Percentiles rank a stretch among this genome's conserved stretches.
Evolutionary conservation across 2,797 vertebrate genomes (phyloP).

Genomic region (Lagocephalus sceleratus): DNA sequence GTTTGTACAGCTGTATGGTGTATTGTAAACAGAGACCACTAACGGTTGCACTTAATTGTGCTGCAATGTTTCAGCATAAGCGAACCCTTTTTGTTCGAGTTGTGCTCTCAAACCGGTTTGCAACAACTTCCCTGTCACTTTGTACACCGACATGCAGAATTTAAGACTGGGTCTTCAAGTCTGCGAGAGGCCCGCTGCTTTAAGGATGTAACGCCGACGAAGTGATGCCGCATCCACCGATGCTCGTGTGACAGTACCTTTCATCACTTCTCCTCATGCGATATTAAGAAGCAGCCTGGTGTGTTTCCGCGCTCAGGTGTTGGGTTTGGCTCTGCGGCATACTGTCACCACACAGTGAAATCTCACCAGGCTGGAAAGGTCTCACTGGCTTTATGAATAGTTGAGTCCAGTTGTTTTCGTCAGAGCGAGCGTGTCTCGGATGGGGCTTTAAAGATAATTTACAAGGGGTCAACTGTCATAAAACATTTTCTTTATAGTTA

Average conservation of each 20-base stretch:
- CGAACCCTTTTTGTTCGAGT: background rate
- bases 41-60: too few species aligned
- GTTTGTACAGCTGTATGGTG: too few species aligned
- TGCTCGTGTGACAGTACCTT: constrained; percentile 14
- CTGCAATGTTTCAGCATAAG: too few species aligned
- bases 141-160: constrained; percentile 44
- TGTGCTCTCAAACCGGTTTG: constrained; percentile 16
- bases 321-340: constrained; percentile 17
- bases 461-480: background rate
- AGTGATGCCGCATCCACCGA: background rate
- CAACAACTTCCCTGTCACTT: constrained; percentile 11
- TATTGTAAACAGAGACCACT: too few species aligned
- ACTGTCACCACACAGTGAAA: constrained; percentile 49
- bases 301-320: constrained; percentile 13
- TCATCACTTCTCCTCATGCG: constrained; percentile 30
- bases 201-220: background rate
- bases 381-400: background rate
- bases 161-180: constrained; percentile 31
- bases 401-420: background rate
- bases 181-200: constrained; percentile 36
- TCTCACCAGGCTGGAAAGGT: background rate
- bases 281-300: constrained; percentile 4
- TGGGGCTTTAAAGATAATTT: background rate
- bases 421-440: background rate
- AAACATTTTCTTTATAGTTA: too few species aligned